Conservation (phyloP, 2,113 vertebrate genomes). For the Sarotherodon lohbergeri region DNA sequence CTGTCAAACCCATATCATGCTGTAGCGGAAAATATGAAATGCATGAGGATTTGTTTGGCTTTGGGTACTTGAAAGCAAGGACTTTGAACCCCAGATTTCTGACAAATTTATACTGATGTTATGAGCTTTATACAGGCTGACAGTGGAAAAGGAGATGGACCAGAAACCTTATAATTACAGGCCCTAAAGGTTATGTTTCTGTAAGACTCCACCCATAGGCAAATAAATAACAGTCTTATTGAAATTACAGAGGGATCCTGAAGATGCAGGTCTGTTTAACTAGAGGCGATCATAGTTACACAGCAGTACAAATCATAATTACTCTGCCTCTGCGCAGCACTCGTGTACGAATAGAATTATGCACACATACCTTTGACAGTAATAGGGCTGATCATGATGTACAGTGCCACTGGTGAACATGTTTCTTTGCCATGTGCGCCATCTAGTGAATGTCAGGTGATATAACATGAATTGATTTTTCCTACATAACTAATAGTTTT, state of each 20-base stretch:
- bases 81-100: not conserved
- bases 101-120: not conserved
- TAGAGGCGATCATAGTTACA: not conserved
- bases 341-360: not conserved
- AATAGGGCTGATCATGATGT: not conserved
- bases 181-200: not conserved
- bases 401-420: not conserved
- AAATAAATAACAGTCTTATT: not conserved
- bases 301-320: not conserved
- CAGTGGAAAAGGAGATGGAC: not conserved
- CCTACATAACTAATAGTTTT: not conserved
- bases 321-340: not conserved
- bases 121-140: not conserved
- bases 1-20: not conserved
- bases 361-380: not conserved
- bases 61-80: not conserved
- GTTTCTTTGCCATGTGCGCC: constrained; percentile 43
- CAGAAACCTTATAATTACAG: not conserved
- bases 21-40: not conserved
- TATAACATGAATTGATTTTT: not conserved
- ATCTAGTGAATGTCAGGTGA: constrained; percentile 42
- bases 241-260: not conserved
- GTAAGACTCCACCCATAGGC: not conserved
- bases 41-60: not conserved
- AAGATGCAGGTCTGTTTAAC: not conserved